phyloP scores from a whole-genome alignment of 2,888 invertebrate species.

The Iselma pallidipennis region DNA sequence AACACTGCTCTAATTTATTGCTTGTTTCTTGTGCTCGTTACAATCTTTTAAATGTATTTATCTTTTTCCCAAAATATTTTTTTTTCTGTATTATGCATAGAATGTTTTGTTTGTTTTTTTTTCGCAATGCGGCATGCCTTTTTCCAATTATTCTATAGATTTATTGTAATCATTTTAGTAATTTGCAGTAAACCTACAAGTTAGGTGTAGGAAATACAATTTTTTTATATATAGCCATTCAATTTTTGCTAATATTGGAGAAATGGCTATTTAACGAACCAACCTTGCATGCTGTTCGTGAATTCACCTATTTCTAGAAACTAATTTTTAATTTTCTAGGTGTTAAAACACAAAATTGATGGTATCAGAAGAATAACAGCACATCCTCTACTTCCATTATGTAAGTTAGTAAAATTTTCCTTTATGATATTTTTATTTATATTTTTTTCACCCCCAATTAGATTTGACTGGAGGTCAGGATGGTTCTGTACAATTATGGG shows the following conservation, averaged over 20 bases:
- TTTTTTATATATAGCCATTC: too few relatives aligned
- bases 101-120: background rate
- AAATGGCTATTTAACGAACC: too few relatives aligned
- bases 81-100: background rate
- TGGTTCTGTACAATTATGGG: conserved; percentile 96
- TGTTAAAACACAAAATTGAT: conserved; percentile 91
- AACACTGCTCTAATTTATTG: conserved; percentile 38
- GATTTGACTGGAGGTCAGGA: conserved; percentile 95
- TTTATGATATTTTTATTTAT: background rate
- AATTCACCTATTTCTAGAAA: background rate
- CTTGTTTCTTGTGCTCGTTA: conserved; percentile 29
- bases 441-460: too few relatives aligned
- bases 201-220: too few relatives aligned
- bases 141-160: background rate
- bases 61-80: background rate
- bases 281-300: background rate
- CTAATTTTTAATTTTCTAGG: conserved; percentile 60
- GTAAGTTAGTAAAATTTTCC: conserved; percentile 66
- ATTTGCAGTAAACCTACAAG: too few relatives aligned
- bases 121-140: background rate
- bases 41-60: too few relatives aligned
- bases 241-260: too few relatives aligned
- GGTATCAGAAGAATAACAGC: conserved; percentile 95
- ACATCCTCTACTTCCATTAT: conserved; percentile 93
- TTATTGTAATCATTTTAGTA: too few relatives aligned